Percentiles rank a stretch among this genome's conserved stretches.
phyloP scores from a whole-genome alignment of 2,797 vertebrate species.

The Enteromius viviparus region DNA sequence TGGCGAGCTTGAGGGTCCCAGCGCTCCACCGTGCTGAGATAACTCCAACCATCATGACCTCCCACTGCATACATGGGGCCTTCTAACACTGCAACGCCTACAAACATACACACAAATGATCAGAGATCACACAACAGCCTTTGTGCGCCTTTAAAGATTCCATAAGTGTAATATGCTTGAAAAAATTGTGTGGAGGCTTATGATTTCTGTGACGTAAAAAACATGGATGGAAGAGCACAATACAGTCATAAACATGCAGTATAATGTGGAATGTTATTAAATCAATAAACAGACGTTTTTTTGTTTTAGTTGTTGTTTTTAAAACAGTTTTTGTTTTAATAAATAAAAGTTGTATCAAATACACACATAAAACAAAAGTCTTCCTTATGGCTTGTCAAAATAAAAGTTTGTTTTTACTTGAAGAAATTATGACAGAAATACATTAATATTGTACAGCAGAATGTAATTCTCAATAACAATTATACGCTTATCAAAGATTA shows the following conservation, averaged over 20 bases:
- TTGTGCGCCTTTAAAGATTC: background rate
- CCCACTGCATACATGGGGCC: slow-evolving; percentile 98
- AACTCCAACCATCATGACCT: slow-evolving; percentile 98
- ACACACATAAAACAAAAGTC: background rate
- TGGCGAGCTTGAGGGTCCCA: slow-evolving; percentile 96
- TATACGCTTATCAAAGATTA: background rate
- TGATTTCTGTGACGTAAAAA: background rate
- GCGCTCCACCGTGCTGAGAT: slow-evolving; percentile 95
- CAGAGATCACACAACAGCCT: background rate
- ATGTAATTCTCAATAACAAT: background rate
- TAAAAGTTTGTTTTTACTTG: background rate
- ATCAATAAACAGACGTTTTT: background rate
- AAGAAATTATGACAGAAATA: background rate
- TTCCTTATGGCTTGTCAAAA: background rate
- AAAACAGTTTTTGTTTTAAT: background rate
- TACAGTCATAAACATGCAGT: background rate
- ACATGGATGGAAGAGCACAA: background rate
- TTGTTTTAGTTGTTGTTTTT: too few relatives aligned
- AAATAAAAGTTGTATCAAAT: background rate
- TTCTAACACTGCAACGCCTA: slow-evolving; percentile 94
- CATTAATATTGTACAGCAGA: background rate
- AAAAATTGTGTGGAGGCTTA: background rate
- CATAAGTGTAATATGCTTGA: background rate
- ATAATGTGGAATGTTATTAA: background rate
- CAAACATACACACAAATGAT: background rate